A percentile compares a stretch with the other conserved stretches of the same genome.
phyloP scores from a whole-genome alignment of 2,797 vertebrate genomes.

The Meda fulgida region DNA sequence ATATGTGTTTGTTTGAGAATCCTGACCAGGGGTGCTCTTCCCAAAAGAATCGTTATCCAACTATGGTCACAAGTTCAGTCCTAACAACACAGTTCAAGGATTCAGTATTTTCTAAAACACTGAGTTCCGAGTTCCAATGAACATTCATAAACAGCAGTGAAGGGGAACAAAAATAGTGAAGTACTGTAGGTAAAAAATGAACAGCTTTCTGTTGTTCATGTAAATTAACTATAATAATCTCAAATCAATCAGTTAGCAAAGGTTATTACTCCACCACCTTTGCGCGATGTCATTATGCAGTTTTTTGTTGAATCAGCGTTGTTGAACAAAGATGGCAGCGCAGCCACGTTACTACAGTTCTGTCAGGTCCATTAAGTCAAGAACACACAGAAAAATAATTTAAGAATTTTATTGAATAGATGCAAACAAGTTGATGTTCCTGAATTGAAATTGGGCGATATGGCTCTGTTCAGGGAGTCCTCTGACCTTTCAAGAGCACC shows the following conservation, averaged over 20 bases:
- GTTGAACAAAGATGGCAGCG: not conserved
- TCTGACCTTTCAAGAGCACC: too few species aligned
- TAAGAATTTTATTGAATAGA: too few species aligned
- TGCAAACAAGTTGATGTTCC: too few species aligned
- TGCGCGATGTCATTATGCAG: not conserved
- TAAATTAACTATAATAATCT: not conserved
- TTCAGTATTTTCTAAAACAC: not conserved
- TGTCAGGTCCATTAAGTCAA: too few species aligned
- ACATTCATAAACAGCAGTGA: not conserved
- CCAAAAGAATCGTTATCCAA: not conserved
- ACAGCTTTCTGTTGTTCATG: not conserved
- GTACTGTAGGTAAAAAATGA: not conserved
- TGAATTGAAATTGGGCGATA: too few species aligned
- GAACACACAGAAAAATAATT: too few species aligned
- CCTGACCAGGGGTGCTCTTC: not conserved
- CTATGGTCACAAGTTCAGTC: not conserved
- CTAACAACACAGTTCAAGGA: not conserved
- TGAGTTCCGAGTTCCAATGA: not conserved
- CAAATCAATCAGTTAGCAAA: not conserved
- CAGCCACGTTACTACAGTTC: not conserved
- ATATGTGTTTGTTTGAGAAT: not conserved
- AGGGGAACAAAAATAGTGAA: not conserved
- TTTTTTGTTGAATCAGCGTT: not conserved
- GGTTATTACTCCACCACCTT: not conserved
- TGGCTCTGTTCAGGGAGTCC: too few species aligned